A percentile compares a stretch with the other conserved stretches of the same genome.
Evolutionary conservation across 2,888 invertebrate genomes (phyloP).

Genomic region (Calameuta idolon): DNA sequence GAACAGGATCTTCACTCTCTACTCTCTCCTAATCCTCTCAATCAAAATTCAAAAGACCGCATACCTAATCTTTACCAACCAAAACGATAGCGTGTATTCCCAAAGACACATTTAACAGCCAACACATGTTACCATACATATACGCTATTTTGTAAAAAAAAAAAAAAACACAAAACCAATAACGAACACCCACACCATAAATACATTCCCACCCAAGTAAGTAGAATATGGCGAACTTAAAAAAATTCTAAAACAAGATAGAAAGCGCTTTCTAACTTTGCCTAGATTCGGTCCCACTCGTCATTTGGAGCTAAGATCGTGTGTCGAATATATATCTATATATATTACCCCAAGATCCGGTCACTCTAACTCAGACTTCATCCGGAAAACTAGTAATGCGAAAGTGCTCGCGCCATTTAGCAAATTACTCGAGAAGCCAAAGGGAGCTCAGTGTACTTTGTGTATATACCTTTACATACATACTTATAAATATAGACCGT

Average conservation of each 20-base stretch:
- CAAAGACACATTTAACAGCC: not conserved
- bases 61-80: not conserved
- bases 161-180: not conserved
- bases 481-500: not conserved
- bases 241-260: not conserved
- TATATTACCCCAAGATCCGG: not conserved
- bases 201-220: not conserved
- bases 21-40: not conserved
- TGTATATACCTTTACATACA: not conserved
- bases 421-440: constrained; percentile 3
- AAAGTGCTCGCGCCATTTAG: constrained; percentile 5
- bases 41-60: not conserved
- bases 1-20: not conserved
- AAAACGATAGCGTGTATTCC: no score
- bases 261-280: constrained; percentile 2
- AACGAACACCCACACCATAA: not conserved
- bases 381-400: constrained; percentile 2
- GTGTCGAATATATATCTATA: not conserved
- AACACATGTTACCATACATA: not conserved
- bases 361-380: not conserved
- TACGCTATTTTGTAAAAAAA: not conserved
- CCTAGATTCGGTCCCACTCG: not conserved
- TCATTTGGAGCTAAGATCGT: not conserved
- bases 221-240: not conserved
- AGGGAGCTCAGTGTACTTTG: not conserved